Base-by-base conservation (phyloP, 2,888 invertebrate genomes). In the Aphelenchoides bicaudatus region DNA sequence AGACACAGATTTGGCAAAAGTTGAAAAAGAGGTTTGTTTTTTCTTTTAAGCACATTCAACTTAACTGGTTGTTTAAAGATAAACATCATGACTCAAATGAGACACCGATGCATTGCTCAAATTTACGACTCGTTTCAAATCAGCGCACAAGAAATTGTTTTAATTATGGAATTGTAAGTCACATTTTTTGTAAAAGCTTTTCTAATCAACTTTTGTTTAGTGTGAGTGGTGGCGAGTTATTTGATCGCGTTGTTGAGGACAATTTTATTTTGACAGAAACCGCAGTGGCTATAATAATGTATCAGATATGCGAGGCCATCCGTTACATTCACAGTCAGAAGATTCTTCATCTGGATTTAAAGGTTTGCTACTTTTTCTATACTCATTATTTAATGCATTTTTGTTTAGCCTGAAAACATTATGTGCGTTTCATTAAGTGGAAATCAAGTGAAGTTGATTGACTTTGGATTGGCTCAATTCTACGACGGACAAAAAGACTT, bases 161-260 rank as follows among this genome's bases (percentile, higher is more conserved):
- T 99, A 74, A 88, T 98, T 68, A 85, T 96, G 66, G 98, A 98
- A 85, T 84, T 98, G 98, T 99, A 84, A 88, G 91, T 87, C 39
- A 3, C 23, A 5, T 21, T 48, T 48, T 48, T 48, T 6, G 6
- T 10, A 16, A 43, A 6, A n/a, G 19, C n/a, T 23, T 48, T 48
- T 21, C n/a, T 27, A 16, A n/a, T n/a, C n/a, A n/a, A n/a, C n/a
- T n/a, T 58, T 10, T n/a, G n/a, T 85, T 47, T 84, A 98, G 98
- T 77, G 91, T 99, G 73, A 88, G 89, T 78, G 98, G 98, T 6
- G 98, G 98, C 1, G 98, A 99, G 82, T 83, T 99, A 39, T 99
- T 99, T 80, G 98, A 99, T 82, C 85, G 98, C 54, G 94, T 98
- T 25, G 94, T 98, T 64, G 93, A 93, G 78, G 98, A 98, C 78